Evolutionary conservation across 2,113 vertebrate species (phyloP).

Genomic region (Macroglossus sobrinus): DNA sequence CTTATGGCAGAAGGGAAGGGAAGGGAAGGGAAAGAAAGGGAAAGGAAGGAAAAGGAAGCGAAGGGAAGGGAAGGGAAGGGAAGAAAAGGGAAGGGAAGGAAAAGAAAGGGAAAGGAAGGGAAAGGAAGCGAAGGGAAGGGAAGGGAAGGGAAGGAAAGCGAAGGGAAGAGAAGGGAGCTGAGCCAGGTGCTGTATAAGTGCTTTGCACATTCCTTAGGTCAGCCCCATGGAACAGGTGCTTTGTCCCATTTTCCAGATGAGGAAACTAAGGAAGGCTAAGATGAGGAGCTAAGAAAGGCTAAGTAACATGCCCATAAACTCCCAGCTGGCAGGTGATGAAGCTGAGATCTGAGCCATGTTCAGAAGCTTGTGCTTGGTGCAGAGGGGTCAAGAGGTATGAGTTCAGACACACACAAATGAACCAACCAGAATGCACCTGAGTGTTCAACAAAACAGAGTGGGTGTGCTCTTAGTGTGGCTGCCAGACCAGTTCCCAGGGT

Average conservation of each 20-base stretch:
- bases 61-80: neutral
- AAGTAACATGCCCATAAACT: no score
- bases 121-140: neutral
- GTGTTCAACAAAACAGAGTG: rapidly evolving
- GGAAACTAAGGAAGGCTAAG: neutral
- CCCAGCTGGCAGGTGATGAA: rapidly evolving
- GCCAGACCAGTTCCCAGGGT: neutral
- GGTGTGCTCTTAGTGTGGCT: rapidly evolving
- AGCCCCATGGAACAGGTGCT: neutral
- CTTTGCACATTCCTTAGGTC: neutral
- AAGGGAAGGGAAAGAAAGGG: neutral
- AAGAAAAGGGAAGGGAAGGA: neutral
- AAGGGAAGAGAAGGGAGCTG: neutral
- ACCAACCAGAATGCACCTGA: neutral
- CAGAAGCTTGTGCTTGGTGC: neutral
- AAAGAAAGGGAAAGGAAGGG: neutral
- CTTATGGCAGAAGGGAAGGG: neutral
- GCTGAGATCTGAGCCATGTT: neutral
- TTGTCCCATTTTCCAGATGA: neutral
- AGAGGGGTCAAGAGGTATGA: rapidly evolving
- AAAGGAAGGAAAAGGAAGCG: neutral
- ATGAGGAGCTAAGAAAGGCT: neutral
- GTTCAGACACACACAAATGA: neutral
- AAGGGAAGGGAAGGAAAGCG: neutral
- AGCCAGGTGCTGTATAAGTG: neutral